Conservation (phyloP, 2,113 vertebrate genomes). For the Serilophus lunatus region DNA sequence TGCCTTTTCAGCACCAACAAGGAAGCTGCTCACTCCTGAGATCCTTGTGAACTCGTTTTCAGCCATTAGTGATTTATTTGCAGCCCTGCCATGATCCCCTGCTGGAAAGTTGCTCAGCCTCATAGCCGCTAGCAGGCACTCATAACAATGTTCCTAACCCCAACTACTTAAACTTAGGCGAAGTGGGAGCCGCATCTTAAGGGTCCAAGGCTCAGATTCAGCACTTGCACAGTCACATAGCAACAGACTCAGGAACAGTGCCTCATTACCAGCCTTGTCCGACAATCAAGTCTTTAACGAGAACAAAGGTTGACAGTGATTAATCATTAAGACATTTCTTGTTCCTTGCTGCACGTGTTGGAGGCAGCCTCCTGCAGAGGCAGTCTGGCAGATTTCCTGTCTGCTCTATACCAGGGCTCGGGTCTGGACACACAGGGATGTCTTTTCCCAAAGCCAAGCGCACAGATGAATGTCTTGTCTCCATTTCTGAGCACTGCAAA, state of each 20-base stretch:
- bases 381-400: conserved; percentile 76
- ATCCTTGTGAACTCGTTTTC: background rate
- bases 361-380: conserved; percentile 67
- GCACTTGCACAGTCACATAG: conserved; percentile 50
- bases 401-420: conserved; percentile 42
- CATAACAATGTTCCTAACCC: background rate
- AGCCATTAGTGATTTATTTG: background rate
- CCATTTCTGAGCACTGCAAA: conserved; percentile 33
- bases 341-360: conserved; percentile 72
- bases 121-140: conserved; percentile 38
- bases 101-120: background rate
- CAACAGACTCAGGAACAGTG: conserved; percentile 68
- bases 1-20: background rate
- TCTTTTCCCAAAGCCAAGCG: conserved; percentile 52
- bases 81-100: background rate
- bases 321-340: conserved; percentile 76
- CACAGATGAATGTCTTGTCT: conserved; percentile 55
- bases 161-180: background rate
- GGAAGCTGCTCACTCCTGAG: background rate
- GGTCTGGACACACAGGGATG: conserved; percentile 40
- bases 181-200: conserved; percentile 16
- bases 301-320: conserved; percentile 79
- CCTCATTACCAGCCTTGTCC: conserved; percentile 67
- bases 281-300: conserved; percentile 72
- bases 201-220: background rate